Percentiles rank a stretch among this genome's conserved stretches.
phyloP scores from a whole-genome alignment of 2,797 vertebrate species.

The Gambelia wislizenii region DNA sequence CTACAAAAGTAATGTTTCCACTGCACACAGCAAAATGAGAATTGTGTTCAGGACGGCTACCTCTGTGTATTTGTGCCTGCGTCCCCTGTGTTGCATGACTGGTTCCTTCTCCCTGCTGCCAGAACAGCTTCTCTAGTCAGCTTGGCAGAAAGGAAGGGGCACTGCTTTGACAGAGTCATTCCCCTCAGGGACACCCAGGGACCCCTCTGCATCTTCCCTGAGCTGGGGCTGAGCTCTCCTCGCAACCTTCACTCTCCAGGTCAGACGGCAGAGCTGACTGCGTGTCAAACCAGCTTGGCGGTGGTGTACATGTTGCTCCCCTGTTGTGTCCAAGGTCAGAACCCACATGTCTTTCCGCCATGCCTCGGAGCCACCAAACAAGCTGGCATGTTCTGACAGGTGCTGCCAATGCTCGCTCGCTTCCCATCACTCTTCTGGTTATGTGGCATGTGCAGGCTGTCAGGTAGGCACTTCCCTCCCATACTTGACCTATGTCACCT shows the following conservation, averaged over 20 bases:
- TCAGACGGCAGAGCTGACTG: neutral
- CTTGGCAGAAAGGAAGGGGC: neutral
- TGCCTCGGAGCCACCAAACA: neutral
- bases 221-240: neutral
- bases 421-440: neutral
- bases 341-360: accelerated
- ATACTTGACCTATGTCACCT: neutral
- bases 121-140: neutral
- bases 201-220: accelerated
- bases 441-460: neutral
- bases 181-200: neutral
- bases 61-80: too few relatives aligned
- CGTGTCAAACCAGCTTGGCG: neutral
- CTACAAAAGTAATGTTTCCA: too few relatives aligned
- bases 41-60: too few relatives aligned
- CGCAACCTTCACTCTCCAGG: neutral
- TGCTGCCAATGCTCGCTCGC: neutral
- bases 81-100: neutral
- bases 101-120: neutral
- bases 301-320: neutral
- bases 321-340: accelerated
- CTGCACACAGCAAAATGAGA: neutral
- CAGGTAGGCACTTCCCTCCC: neutral
- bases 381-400: neutral
- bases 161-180: neutral